Evolutionary conservation across 1,140 invertebrate genomes (phyloP), one percentile per base, ranked within the genome.

Genomic region (Ceratoteleas bidentatus): DNA sequence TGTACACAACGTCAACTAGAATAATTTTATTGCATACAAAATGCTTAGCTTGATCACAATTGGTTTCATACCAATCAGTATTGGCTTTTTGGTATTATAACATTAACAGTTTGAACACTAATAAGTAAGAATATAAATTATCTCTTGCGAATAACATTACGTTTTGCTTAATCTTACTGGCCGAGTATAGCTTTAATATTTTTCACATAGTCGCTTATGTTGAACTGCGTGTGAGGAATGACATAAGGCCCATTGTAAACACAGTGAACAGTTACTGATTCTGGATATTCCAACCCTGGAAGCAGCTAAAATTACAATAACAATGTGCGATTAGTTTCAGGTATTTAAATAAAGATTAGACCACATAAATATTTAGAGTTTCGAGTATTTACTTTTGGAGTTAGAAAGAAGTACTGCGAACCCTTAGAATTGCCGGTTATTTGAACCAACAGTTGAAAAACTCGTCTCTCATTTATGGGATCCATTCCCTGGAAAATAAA

Each of bases 361-460:
- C 3, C n/a, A 45, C 7, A 45, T 45, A n/a, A 45, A n/a, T 4
- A 10, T 45, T 45, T 45, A 45, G 24, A 24, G 4, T 24, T 24
- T 24, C 4, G 15, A 40, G n/a, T 24, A n/a, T 6, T 10, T 92
- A 98, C 96, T 93, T 99, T 99, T 56, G 98, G 98, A 3, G 97
- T 98, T 0, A 99, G 92, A 32, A 99, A 92, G 88, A 99, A 98
- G 91, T 98, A 99, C 87, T 99, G 98, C 0, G 95, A 94, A 0
- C 93, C 93, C 15, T 81, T 70, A 5, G 34, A 66, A 11, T 61
- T 85, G 32, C 84, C 85, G 6, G 96, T 96, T 47, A 96, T 95
- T 61, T 96, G 92, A 0, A 98, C 94, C 0, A 99, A 93, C 53
- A 99, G 88, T 78, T 98, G 94, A 88, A 98, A 97, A 81, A 99